Evolutionary conservation across 2,888 invertebrate genomes (phyloP), one percentile per base, ranked within the genome.

Genomic region (Seira musarum): DNA sequence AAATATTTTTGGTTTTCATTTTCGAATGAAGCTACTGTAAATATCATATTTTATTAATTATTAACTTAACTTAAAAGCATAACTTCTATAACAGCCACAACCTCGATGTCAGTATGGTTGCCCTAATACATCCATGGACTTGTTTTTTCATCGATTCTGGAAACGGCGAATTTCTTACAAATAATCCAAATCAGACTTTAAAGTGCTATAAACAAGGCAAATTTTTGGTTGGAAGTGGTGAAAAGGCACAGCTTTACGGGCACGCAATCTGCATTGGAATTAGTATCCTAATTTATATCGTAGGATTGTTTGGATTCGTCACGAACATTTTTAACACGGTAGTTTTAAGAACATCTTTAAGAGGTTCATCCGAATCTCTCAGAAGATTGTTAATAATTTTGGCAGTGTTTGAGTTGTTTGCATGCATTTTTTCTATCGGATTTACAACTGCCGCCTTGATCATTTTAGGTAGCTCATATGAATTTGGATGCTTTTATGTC

Each of bases 71-170:
- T 53, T 17, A 2, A n/a, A 17, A 3, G n/a, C 53, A 53, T 53
- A 17, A 53, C 19, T 5, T 2, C n/a, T 10, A 6, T 17, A 19
- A n/a, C 13, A 17, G 53, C 13, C n/a, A n/a, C 2, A 53, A 17
- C 13, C n/a, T 6, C 19, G 19, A 17, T 53, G n/a, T 53, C 15
- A 6, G 6, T 15, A 49, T 17, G 30, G 17, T 24, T 8, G 40
- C 30, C n/a, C 76, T 64, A 0, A 53, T 77, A 5, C 64, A 69
- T 22, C 70, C 61, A 30, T 77, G 76, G 76, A 77, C 65, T 1
- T 77, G 76, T 21, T 77, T 61, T 53, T 77, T 77, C 21, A 69
- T 77, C 53, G 53, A 77, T 17, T 77, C 76, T 2, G 69, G 64
- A 6, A 24, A 63, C 25, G 76, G 76, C n/a, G 53, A 5, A 5